Evolutionary conservation across 92 coral and sea anemone genomes (phyloP).

Genomic region (Desmophyllum pertusum): DNA sequence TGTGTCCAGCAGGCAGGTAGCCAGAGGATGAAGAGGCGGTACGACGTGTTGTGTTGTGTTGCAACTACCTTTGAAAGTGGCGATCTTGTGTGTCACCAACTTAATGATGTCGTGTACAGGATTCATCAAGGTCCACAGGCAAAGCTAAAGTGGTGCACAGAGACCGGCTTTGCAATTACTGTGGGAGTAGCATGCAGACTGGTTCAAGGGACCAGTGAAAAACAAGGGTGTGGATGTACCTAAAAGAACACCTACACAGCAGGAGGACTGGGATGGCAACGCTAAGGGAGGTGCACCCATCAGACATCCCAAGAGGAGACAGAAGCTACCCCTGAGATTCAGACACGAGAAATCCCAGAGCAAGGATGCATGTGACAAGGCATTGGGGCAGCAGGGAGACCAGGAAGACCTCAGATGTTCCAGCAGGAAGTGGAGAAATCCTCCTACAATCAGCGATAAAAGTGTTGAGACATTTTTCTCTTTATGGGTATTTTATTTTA

Average conservation of each 20-base stretch:
- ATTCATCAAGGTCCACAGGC: not conserved
- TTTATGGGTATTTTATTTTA: no score
- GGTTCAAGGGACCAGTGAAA: conserved; percentile 17
- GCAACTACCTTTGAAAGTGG: conserved; percentile 2
- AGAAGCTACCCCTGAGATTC: conserved; percentile 4
- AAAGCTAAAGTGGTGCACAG: conserved; percentile 4
- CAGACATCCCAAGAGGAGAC: conserved; percentile 2
- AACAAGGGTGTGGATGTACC: conserved; percentile 17
- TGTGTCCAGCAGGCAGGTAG: not conserved
- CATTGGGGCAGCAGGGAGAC: conserved; percentile 14
- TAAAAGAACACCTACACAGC: conserved; percentile 12
- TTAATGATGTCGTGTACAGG: conserved; percentile 28
- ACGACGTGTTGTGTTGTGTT: not conserved
- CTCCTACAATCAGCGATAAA: conserved; percentile 4
- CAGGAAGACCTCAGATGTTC: conserved; percentile 10
- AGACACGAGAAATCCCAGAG: not conserved
- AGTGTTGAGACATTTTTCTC: no score
- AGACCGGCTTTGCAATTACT: not conserved
- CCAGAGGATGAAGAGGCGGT: not conserved
- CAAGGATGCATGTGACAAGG: conserved; percentile 13
- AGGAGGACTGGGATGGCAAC: conserved; percentile 15
- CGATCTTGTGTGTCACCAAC: conserved; percentile 11
- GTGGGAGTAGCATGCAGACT: not conserved
- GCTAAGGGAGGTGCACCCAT: conserved; percentile 10
- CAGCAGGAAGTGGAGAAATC: conserved; percentile 18